Evolutionary conservation across 2,113 vertebrate genomes (phyloP), one percentile per base, ranked within the genome.

Genomic region (Ammodytes marinus): DNA sequence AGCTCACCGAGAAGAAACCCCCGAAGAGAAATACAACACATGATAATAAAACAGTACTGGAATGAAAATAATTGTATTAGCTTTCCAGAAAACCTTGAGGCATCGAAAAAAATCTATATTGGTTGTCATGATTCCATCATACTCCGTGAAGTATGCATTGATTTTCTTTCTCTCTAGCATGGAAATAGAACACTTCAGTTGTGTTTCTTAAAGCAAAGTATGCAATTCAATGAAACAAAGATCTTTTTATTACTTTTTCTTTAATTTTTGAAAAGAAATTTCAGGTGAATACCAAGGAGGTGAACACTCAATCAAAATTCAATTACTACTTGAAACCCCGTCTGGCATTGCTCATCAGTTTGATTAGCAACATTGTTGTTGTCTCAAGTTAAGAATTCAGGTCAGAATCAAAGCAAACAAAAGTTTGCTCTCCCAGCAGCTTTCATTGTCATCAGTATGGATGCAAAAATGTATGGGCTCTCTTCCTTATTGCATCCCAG

Each of bases 121-220:
- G 77, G 80, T 83, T 80, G 82, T 89, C 83, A 88, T 77, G 74
- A 86, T 91, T 85, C 87, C 71, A 89, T 90, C 88, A 90, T 79
- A 79, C 58, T 88, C 77, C 88, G 77, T 10, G 1, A 88, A 78
- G 77, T 74, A 52, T 53, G 77, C 64, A 87, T 89, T 84, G 88
- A 90, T 91, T 89, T 88, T 71, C 17, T n/a, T 7, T 27, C 19
- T 77, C 19, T 64, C 59, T 43, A 7, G 13, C 4, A 63, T 78
- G 40, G 8, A 74, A 88, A 82, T 60, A 83, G 54, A n/a, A 53
- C 46, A 74, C 17, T 53, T 76, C 68, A 86, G 57, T 14, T 15
- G 50, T n/a, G n/a, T 37, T 54, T 37, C 2, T 7, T 66, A 55
- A 65, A 69, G 19, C 11, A 45, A 70, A 45, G 52, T 1, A 70